Base-by-base conservation (phyloP, 1,140 invertebrate species). In the Heliconius melpomene region DNA sequence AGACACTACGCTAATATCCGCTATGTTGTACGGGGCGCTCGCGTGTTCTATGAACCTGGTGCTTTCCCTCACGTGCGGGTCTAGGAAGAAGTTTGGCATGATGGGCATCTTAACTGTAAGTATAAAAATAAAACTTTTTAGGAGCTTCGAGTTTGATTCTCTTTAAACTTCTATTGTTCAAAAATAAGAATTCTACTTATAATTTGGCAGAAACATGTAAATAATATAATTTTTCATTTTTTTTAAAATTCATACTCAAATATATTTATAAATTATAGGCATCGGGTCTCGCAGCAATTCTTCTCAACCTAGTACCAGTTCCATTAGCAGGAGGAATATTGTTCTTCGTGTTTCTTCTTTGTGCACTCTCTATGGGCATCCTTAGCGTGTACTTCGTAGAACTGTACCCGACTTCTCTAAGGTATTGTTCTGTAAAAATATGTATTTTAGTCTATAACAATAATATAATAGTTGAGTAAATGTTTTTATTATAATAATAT, bases 311-410 rank as follows among this genome's bases (percentile, higher is more conserved):
- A 18, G 87, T 94, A 2, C 52, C 84, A 3, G 77, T 87, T 7
- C 93, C 93, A 0, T 85, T 94, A 3, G 93, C 91, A 81, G 93
- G 93, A 0, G 93, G 90, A 8, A 86, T 94, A 8, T 93, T 93
- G 81, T 94, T 93, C 86, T 94, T 93, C 88, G 84, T 94, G 74
- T 94, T 94, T 74, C 81, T 94, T 5, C 78, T 94, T 23, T 91
- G 90, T 72, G 93, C 93, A 1, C 85, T 94, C 5, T 88, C 90
- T 1, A 94, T 94, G 93, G 93, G 93, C 2, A 86, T 94, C 1
- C 76, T 94, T 20, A 94, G 93, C 66, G 93, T 94, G 0, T 94
- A 94, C 73, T 94, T 94, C 72, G 92, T 94, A 32, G 93, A 94
- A 77, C 82, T 94, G 11, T 94, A 94, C 79, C 92, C 93, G 20